Conservation (phyloP, 2,888 invertebrate species). For the Teleogryllus oceanicus region DNA sequence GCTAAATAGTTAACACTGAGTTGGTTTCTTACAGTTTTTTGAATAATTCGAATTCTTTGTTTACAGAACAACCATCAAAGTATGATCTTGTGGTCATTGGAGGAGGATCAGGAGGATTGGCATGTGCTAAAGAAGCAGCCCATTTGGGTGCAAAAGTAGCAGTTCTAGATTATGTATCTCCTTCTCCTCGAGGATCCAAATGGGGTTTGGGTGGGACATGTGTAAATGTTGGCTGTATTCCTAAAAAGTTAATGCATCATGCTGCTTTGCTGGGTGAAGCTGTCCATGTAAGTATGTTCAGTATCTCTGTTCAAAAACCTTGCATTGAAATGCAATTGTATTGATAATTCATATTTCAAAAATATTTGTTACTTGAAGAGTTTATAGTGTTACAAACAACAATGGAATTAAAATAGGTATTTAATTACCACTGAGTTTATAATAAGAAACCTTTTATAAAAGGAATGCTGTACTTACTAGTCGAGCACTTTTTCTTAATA, state of each 20-base stretch:
- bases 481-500: too few relatives aligned
- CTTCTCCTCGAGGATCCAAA: conserved; percentile 80
- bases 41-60: too few relatives aligned
- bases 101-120: conserved; percentile 93
- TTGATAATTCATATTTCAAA: neutral
- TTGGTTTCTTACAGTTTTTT: too few relatives aligned
- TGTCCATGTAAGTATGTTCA: conserved; percentile 56
- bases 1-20: too few relatives aligned
- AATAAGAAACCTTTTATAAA: too few relatives aligned
- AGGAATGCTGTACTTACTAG: too few relatives aligned
- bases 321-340: neutral
- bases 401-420: neutral
- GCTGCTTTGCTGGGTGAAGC: conserved; percentile 85
- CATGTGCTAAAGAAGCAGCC: conserved; percentile 89
- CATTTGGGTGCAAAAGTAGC: conserved; percentile 77
- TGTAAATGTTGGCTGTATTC: conserved; percentile 97
- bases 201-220: conserved; percentile 98
- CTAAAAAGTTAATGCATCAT: conserved; percentile 97
- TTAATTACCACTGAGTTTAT: too few relatives aligned
- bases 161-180: conserved; percentile 81
- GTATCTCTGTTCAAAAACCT: neutral
- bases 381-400: too few relatives aligned
- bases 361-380: neutral
- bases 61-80: too few relatives aligned
- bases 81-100: conserved; percentile 94